A percentile compares a stretch with the other conserved stretches of the same genome.
Conservation (phyloP, 1,140 invertebrate species). For the Papilio polytes region DNA sequence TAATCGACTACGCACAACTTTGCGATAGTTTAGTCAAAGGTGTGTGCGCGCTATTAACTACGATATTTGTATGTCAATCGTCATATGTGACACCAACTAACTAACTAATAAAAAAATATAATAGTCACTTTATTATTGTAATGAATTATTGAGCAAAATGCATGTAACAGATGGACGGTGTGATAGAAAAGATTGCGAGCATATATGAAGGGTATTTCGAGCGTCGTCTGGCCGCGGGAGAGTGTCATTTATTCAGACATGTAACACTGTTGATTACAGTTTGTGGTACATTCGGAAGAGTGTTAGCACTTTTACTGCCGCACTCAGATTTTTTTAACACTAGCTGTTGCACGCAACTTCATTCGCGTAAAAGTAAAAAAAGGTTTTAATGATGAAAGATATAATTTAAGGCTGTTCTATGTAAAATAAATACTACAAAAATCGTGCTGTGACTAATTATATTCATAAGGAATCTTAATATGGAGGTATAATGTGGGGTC, state of each 20-base stretch:
- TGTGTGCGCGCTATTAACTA: no score
- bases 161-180: neutral
- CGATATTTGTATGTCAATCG: no score
- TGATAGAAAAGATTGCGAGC: neutral
- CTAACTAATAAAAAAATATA: no score
- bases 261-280: neutral
- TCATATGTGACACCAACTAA: no score
- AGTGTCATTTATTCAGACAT: conserved; percentile 15
- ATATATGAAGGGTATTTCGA: conserved; percentile 28
- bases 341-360: no score
- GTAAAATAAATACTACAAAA: no score
- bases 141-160: neutral
- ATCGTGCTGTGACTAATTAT: neutral
- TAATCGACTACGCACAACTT: no score
- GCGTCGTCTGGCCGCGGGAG: conserved; percentile 4
- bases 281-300: neutral
- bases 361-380: no score
- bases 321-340: no score
- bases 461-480: neutral
- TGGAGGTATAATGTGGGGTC: neutral
- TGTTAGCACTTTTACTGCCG: neutral
- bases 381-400: neutral
- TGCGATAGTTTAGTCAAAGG: no score
- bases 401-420: neutral
- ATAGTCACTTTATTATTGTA: no score